Evolutionary conservation across 2,113 vertebrate genomes (phyloP).

Genomic region (Hoplias malabaricus): DNA sequence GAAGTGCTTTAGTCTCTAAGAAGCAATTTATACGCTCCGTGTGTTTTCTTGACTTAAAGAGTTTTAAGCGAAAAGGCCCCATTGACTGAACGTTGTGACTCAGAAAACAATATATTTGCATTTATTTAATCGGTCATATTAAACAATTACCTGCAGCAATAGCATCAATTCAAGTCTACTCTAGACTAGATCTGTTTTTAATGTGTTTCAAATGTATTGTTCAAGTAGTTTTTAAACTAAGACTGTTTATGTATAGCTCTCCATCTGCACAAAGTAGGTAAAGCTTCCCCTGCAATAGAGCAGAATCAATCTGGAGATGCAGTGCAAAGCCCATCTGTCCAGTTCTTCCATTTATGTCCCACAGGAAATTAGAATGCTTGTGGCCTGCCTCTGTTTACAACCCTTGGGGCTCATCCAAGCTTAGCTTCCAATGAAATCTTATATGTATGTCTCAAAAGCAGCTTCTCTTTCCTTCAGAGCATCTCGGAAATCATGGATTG

Average conservation of each 20-base stretch:
- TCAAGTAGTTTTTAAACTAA: background rate
- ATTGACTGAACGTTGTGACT: background rate
- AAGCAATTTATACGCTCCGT: too few relatives aligned
- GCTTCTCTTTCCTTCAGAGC: background rate
- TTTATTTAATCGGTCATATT: background rate
- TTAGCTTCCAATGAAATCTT: background rate
- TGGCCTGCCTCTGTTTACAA: slow-evolving; percentile 1
- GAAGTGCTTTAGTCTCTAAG: background rate
- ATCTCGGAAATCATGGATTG: background rate
- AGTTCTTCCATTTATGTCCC: background rate
- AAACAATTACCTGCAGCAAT: background rate
- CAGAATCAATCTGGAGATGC: background rate
- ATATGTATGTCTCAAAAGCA: background rate
- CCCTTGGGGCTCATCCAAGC: background rate
- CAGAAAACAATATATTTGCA: background rate
- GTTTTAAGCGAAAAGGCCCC: background rate
- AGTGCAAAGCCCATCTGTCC: background rate
- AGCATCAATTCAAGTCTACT: background rate
- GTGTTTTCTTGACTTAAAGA: background rate
- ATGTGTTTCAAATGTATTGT: background rate
- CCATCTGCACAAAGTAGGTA: background rate
- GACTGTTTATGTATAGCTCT: background rate
- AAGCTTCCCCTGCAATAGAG: background rate
- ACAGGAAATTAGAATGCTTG: background rate
- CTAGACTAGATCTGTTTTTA: background rate